phyloP scores from a whole-genome alignment of 2,888 invertebrate species.

The Drosophila borborema region DNA sequence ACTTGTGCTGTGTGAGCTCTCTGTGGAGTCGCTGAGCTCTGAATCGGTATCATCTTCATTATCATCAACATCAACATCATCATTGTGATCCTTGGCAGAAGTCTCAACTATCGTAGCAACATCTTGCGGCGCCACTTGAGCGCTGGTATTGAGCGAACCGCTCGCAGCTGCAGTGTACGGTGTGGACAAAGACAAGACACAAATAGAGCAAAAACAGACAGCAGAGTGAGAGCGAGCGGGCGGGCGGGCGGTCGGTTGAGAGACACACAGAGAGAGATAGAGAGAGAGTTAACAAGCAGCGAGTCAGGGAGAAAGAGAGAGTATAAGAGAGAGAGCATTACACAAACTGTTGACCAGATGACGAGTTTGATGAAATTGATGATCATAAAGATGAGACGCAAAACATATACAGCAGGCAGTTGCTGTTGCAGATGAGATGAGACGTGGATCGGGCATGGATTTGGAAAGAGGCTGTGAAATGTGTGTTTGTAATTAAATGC shows the following conservation, averaged over 20 bases:
- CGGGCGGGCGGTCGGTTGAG: background rate
- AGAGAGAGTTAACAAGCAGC: conserved; percentile 35
- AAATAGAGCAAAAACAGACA: conserved; percentile 59
- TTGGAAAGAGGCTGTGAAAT: conserved; percentile 50
- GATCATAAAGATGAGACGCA: conserved; percentile 42
- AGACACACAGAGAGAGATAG: conserved; percentile 8
- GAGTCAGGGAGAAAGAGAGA: conserved; percentile 10
- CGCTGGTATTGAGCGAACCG: conserved; percentile 49
- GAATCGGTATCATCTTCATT: conserved; percentile 86
- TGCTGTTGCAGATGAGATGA: conserved; percentile 13
- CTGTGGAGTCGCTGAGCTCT: conserved; percentile 86
- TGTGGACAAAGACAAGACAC: conserved; percentile 73
- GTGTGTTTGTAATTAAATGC: conserved; percentile 67
- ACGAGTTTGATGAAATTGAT: conserved; percentile 39
- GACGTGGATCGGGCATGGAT: conserved; percentile 27
- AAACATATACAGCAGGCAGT: conserved; percentile 34
- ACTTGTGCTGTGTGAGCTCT: conserved; percentile 85
- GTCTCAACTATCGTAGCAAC: conserved; percentile 20
- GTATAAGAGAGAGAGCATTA: conserved; percentile 32
- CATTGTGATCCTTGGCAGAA: conserved; percentile 28
- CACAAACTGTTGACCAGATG: conserved; percentile 42
- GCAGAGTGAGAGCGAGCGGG: conserved; percentile 13
- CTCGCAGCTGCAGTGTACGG: conserved; percentile 76
- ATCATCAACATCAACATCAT: conserved; percentile 43
- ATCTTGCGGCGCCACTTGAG: conserved; percentile 26